Percentiles rank a stretch among this genome's conserved stretches.
phyloP scores from a whole-genome alignment of 2,888 invertebrate genomes.

The Kuschelorhynchus macadamiae region DNA sequence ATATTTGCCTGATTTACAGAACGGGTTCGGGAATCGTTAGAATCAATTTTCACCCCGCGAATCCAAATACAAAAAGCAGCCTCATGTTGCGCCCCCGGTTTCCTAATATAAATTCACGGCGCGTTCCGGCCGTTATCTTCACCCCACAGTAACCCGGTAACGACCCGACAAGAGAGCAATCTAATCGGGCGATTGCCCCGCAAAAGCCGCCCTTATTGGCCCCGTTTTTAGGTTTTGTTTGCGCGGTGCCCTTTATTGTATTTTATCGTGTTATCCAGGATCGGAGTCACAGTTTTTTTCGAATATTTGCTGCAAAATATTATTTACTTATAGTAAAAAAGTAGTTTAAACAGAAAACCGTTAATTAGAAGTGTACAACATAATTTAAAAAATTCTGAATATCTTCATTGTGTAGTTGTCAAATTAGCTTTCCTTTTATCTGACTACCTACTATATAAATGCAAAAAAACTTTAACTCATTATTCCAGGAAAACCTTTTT shows the following conservation, averaged over 20 bases:
- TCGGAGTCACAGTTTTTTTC: background rate
- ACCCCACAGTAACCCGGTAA: conserved; percentile 56
- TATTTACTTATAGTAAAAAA: too few relatives aligned
- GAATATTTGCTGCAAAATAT: too few relatives aligned
- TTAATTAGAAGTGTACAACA: too few relatives aligned
- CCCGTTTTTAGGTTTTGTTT: conserved; percentile 34
- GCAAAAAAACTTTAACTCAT: too few relatives aligned
- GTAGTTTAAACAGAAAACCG: too few relatives aligned
- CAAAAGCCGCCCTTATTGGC: conserved; percentile 40
- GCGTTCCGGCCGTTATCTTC: conserved; percentile 65
- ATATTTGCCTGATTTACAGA: conserved; percentile 18
- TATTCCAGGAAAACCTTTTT: too few relatives aligned
- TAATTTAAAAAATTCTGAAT: too few relatives aligned
- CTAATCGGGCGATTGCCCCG: conserved; percentile 40
- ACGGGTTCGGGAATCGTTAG: conserved; percentile 14
- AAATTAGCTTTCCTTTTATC: too few relatives aligned
- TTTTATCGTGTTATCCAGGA: conserved; percentile 23
- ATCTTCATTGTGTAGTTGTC: too few relatives aligned
- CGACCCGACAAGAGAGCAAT: conserved; percentile 37
- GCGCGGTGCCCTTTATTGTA: conserved; percentile 32
- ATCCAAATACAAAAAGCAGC: conserved; percentile 23
- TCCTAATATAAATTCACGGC: conserved; percentile 64
- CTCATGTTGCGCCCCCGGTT: conserved; percentile 43
- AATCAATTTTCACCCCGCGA: conserved; percentile 35
- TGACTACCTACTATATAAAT: too few relatives aligned